phyloP scores from a whole-genome alignment of 1,140 invertebrate genomes.

The Oreohelix idahoensis region DNA sequence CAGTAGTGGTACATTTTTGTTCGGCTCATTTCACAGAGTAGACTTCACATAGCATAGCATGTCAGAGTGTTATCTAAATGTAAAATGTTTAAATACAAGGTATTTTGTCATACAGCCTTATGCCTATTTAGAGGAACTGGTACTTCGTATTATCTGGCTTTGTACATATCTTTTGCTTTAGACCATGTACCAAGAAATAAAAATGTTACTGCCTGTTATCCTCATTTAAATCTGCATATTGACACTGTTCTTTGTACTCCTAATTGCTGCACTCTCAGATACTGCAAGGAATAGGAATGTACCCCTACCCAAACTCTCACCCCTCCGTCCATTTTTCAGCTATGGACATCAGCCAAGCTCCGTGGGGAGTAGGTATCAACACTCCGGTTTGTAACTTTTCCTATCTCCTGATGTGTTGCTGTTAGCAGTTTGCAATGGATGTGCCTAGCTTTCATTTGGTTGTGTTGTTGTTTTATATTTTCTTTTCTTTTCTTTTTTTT shows the following conservation, averaged over 20 bases:
- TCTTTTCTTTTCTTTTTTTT: neutral
- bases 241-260: neutral
- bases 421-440: neutral
- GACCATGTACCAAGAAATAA: too few species aligned
- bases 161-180: too few species aligned
- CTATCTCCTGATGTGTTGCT: neutral
- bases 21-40: too few species aligned
- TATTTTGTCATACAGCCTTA: too few species aligned
- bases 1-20: too few species aligned
- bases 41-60: too few species aligned
- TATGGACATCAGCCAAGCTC: conserved; percentile 34
- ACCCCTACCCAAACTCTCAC: neutral
- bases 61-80: too few species aligned
- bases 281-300: neutral
- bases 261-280: neutral
- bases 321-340: conserved; percentile 40
- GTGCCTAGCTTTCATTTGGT: neutral
- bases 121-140: too few species aligned
- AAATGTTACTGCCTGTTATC: too few species aligned
- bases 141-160: too few species aligned
- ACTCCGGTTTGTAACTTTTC: neutral
- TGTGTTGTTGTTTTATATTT: neutral
- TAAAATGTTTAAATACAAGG: too few species aligned
- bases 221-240: neutral
- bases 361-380: conserved; percentile 16